A percentile compares a stretch with the other conserved stretches of the same genome.
Evolutionary conservation across 2,113 vertebrate genomes (phyloP).

Genomic region (Epinephelus lanceolatus): DNA sequence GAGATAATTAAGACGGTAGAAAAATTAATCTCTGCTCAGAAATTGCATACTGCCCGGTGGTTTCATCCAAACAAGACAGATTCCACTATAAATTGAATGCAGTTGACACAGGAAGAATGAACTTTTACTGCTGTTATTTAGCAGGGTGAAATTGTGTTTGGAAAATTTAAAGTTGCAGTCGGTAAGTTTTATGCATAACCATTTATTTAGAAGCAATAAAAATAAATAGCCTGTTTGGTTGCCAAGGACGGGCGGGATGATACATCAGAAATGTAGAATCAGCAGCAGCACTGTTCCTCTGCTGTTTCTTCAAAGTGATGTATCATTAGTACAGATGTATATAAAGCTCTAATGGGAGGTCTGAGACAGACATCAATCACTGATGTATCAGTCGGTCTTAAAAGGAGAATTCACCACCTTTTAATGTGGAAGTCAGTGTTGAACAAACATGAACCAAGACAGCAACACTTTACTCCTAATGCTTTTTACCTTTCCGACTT

Average conservation of each 20-base stretch:
- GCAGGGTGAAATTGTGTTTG: not conserved
- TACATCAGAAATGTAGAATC: constrained; percentile 28
- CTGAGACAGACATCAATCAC: constrained; percentile 4
- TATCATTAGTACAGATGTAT: not conserved
- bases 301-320: not conserved
- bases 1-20: not conserved
- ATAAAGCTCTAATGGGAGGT: not conserved
- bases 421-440: too few species aligned
- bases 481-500: too few species aligned
- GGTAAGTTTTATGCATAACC: not conserved
- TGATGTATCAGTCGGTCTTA: not conserved
- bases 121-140: constrained; percentile 23
- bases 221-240: constrained; percentile 32
- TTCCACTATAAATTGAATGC: not conserved
- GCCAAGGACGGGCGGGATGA: not conserved
- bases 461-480: too few species aligned
- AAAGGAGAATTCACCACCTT: too few species aligned
- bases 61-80: constrained; percentile 8
- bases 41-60: not conserved
- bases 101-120: not conserved
- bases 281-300: not conserved
- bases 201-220: constrained; percentile 43
- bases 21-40: not conserved
- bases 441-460: too few species aligned
- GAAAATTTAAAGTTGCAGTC: constrained; percentile 19